Evolutionary conservation across 2,888 invertebrate species (phyloP).

Genomic region (Alloplasta piceator): DNA sequence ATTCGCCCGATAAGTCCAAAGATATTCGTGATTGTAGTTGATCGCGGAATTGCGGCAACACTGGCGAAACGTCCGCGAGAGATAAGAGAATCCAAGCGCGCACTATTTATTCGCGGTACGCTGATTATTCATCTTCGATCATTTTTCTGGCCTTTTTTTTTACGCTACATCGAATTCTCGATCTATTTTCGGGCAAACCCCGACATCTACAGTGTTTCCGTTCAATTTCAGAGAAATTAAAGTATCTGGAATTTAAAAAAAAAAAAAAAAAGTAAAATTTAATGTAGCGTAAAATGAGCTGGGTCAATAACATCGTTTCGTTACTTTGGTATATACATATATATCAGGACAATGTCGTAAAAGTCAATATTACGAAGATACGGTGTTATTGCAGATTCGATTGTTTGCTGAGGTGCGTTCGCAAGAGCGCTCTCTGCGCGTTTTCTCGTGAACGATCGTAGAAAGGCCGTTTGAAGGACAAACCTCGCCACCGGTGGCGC

Average conservation of each 20-base stretch:
- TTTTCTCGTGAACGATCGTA: constrained; percentile 69
- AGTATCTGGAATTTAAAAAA: neutral
- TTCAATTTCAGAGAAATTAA: too few relatives aligned
- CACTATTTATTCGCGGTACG: constrained; percentile 35
- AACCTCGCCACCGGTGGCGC: constrained; percentile 76
- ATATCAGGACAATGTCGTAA: too few relatives aligned
- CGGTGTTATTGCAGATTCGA: constrained; percentile 5
- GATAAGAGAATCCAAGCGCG: constrained; percentile 17
- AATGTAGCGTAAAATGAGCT: too few relatives aligned
- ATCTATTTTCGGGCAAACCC: too few relatives aligned
- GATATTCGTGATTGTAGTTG: constrained; percentile 6
- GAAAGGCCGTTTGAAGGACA: constrained; percentile 82
- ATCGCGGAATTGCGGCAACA: constrained; percentile 29
- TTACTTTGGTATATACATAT: too few relatives aligned
- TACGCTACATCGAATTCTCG: too few relatives aligned
- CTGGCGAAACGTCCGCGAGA: constrained; percentile 1
- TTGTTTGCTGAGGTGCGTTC: constrained; percentile 29
- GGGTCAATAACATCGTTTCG: too few relatives aligned
- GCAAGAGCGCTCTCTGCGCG: constrained; percentile 36
- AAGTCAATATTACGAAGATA: neutral
- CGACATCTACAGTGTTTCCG: too few relatives aligned
- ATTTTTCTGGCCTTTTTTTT: neutral
- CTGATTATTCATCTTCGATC: constrained; percentile 22
- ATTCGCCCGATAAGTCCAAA: neutral
- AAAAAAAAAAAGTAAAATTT: neutral